A percentile compares a stretch with the other conserved stretches of the same genome.
These are phyloP conservation scores for Temnothorax longispinosus DNA, from an alignment of 1,140 invertebrate species.

Conservation along the genomic window DNA sequence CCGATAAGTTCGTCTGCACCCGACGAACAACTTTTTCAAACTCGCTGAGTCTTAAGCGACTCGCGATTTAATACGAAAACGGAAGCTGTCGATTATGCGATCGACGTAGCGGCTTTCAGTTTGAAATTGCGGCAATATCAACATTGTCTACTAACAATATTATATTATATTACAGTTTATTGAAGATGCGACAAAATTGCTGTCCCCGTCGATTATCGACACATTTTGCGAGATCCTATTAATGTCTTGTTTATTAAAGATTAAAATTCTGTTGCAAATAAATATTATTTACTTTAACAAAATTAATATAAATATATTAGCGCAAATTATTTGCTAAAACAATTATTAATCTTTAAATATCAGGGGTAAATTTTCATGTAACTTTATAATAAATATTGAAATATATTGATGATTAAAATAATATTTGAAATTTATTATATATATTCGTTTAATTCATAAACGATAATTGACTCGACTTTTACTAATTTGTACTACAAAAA, in stretches of 20 bases:
- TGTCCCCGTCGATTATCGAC: conserved; percentile 26
- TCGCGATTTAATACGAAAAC: conserved; percentile 54
- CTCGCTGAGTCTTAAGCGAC: conserved; percentile 24
- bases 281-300: not conserved
- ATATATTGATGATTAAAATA: not conserved
- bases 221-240: not conserved
- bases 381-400: not conserved
- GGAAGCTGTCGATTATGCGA: conserved; percentile 63
- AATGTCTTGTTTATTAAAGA: not conserved
- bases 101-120: conserved; percentile 38
- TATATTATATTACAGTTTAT: conserved; percentile 58
- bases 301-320: not conserved
- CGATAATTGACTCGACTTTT: not conserved
- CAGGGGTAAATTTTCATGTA: not conserved
- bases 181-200: conserved; percentile 29
- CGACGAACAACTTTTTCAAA: conserved; percentile 29
- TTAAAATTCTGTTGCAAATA: not conserved
- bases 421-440: conserved; percentile 11
- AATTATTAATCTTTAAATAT: conserved; percentile 4
- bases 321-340: not conserved
- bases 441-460: not conserved
- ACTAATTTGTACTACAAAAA: not conserved
- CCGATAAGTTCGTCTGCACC: conserved; percentile 10
- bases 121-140: conserved; percentile 47
- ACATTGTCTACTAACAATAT: conserved; percentile 37